A percentile compares a stretch with the other conserved stretches of the same genome.
Evolutionary conservation across 2,888 invertebrate species (phyloP).

Genomic region (Hydrotaea diabolus): DNA sequence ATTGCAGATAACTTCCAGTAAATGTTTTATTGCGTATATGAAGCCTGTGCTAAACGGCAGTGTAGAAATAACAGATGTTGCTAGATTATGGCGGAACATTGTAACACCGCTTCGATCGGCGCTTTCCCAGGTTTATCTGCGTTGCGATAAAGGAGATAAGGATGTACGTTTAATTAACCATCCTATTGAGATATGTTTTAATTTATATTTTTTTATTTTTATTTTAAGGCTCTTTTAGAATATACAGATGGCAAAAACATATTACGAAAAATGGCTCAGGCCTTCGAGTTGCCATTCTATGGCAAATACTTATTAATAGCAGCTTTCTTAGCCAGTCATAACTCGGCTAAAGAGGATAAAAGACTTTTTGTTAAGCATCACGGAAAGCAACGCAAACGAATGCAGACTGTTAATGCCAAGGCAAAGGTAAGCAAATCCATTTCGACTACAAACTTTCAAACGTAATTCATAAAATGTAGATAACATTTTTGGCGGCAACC

Average conservation of each 20-base stretch:
- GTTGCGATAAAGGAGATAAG: slow-evolving; percentile 81
- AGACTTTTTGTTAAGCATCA: slow-evolving; percentile 91
- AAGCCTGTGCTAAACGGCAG: slow-evolving; percentile 88
- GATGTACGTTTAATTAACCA: too few relatives aligned
- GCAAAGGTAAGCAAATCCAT: slow-evolving; percentile 80
- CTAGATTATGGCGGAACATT: slow-evolving; percentile 90
- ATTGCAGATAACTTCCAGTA: slow-evolving; percentile 89
- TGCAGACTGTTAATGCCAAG: slow-evolving; percentile 84
- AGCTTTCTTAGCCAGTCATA: slow-evolving; percentile 95
- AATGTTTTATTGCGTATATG: slow-evolving; percentile 89
- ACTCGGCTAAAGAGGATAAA: slow-evolving; percentile 93
- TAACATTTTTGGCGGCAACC: too few relatives aligned
- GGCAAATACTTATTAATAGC: slow-evolving; percentile 94
- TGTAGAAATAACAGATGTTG: slow-evolving; percentile 84
- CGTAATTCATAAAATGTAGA: too few relatives aligned
- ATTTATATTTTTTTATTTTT: not conserved
- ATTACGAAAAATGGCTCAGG: slow-evolving; percentile 84
- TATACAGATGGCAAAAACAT: slow-evolving; percentile 66
- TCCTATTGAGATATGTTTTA: not conserved
- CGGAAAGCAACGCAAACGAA: slow-evolving; percentile 86
- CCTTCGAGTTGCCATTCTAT: slow-evolving; percentile 92
- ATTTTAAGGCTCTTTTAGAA: slow-evolving; percentile 37
- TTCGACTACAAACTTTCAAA: too few relatives aligned
- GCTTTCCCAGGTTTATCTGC: slow-evolving; percentile 89
- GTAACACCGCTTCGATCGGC: slow-evolving; percentile 88